Evolutionary conservation across 2,113 vertebrate species (phyloP).

Genomic region (Gnathonemus echidnorhynchus): DNA sequence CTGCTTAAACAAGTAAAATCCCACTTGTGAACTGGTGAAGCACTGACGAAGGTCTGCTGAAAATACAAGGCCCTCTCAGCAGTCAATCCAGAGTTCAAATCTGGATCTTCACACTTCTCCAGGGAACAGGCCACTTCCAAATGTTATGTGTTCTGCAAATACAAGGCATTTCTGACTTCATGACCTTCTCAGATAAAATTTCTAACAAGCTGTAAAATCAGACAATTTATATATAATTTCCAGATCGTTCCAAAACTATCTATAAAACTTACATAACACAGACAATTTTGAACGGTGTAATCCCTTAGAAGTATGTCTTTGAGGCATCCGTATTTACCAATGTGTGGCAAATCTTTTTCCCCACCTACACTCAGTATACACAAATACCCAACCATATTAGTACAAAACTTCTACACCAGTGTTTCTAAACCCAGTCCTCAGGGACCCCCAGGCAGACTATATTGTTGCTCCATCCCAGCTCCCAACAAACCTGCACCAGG

Average conservation of each 20-base stretch:
- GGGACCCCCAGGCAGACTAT: background rate
- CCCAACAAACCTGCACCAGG: background rate
- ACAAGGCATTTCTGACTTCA: background rate
- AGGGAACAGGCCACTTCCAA: background rate
- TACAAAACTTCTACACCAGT: background rate
- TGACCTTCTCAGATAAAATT: background rate
- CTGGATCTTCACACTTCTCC: background rate
- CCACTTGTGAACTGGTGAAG: background rate
- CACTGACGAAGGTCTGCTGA: background rate
- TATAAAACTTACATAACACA: background rate
- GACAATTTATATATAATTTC: background rate
- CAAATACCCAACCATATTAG: background rate
- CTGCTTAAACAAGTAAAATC: background rate
- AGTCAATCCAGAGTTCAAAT: background rate
- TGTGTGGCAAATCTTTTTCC: background rate
- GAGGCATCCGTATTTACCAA: no score
- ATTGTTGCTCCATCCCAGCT: background rate
- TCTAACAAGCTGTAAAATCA: background rate
- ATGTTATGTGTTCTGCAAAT: background rate
- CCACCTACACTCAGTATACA: background rate
- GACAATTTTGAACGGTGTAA: background rate
- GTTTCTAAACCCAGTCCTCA: background rate
- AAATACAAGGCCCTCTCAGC: background rate
- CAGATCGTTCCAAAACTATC: background rate
- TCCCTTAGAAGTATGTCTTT: background rate